Conservation (phyloP, 2,797 vertebrate genomes). For the Bovichtus diacanthus region DNA sequence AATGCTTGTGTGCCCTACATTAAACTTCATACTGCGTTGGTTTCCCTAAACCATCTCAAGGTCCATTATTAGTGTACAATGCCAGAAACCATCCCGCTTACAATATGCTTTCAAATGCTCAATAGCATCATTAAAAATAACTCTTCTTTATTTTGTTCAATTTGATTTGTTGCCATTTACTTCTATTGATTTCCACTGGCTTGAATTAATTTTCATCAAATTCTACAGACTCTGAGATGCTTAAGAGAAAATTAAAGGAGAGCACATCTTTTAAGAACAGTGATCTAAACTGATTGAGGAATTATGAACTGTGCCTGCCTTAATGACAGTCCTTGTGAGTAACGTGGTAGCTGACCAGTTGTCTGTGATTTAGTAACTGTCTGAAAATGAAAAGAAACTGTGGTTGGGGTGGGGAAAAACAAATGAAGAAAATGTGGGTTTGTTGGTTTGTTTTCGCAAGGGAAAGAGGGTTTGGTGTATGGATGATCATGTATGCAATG, state of each 20-base stretch:
- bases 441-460: constrained; percentile 24
- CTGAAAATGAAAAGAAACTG: background rate
- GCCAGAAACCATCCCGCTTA: background rate
- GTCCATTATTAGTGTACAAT: background rate
- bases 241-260: background rate
- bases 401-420: background rate
- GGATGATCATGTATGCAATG: constrained; percentile 70
- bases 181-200: background rate
- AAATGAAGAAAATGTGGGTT: constrained; percentile 21
- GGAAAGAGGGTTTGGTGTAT: constrained; percentile 45
- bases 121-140: background rate
- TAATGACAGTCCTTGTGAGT: constrained; percentile 33
- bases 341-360: constrained; percentile 57
- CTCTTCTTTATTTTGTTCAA: background rate
- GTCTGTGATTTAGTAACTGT: constrained; percentile 57
- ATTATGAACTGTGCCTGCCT: constrained; percentile 41
- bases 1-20: background rate
- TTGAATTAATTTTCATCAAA: background rate
- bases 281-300: constrained; percentile 10
- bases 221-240: background rate
- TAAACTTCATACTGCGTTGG: background rate
- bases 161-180: background rate
- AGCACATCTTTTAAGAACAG: background rate
- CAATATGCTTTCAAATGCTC: background rate
- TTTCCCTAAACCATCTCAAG: background rate